Conservation (phyloP, 2,797 vertebrate genomes). For the Pseudochaenichthys georgianus region DNA sequence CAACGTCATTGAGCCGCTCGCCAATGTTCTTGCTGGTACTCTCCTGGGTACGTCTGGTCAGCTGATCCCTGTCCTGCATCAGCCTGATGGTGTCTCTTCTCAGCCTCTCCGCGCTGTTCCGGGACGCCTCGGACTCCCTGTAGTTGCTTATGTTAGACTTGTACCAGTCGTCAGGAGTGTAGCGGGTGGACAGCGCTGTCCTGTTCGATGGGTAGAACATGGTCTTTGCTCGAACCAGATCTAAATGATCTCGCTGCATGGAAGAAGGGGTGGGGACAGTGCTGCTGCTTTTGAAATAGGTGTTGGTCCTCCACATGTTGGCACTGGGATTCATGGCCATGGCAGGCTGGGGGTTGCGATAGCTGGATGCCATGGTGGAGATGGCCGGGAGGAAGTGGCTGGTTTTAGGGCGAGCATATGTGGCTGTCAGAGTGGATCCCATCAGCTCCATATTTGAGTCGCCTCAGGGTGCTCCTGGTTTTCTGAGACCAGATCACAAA, state of each 20-base stretch:
- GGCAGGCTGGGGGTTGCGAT: slow-evolving; percentile 83
- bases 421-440: slow-evolving; percentile 87
- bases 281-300: slow-evolving; percentile 84
- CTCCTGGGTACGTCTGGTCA: slow-evolving; percentile 87
- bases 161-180: slow-evolving; percentile 92
- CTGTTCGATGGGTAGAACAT: slow-evolving; percentile 89
- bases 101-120: slow-evolving; percentile 90
- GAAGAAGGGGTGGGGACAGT: slow-evolving; percentile 77
- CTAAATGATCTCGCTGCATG: slow-evolving; percentile 79
- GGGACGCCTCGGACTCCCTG: slow-evolving; percentile 88
- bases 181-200: slow-evolving; percentile 84
- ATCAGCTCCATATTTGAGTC: slow-evolving; percentile 86
- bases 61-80: slow-evolving; percentile 92
- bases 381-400: slow-evolving; percentile 91
- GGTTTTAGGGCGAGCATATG: slow-evolving; percentile 86
- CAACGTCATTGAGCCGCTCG: slow-evolving; percentile 90
- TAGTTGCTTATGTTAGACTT: slow-evolving; percentile 91
- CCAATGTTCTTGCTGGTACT: slow-evolving; percentile 90
- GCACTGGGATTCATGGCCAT: slow-evolving; percentile 79
- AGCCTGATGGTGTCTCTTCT: slow-evolving; percentile 88
- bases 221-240: slow-evolving; percentile 83
- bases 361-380: slow-evolving; percentile 88
- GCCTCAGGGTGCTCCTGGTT: neutral
- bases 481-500: slow-evolving; percentile 11
- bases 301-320: slow-evolving; percentile 88